Evolutionary conservation across 92 coral and sea anemone species (phyloP).

Genomic region (Hydrozoanthus gracilis): DNA sequence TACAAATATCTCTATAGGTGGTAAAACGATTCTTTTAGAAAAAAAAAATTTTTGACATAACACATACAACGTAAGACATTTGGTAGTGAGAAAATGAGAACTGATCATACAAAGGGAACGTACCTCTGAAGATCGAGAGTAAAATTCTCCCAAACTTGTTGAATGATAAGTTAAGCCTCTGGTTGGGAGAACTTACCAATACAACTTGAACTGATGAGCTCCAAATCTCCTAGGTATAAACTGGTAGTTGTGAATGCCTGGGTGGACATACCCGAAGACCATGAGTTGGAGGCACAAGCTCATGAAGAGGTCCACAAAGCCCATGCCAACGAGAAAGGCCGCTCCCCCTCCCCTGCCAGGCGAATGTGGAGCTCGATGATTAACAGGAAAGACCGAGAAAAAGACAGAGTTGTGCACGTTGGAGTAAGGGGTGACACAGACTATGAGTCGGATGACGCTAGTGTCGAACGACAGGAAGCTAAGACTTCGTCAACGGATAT

Average conservation of each 20-base stretch:
- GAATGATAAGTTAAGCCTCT: no score
- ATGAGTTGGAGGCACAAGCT: conserved; percentile 83
- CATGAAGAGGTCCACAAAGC: conserved; percentile 76
- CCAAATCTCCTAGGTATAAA: conserved; percentile 56
- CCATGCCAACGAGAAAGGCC: conserved; percentile 57
- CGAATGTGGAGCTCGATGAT: conserved; percentile 69
- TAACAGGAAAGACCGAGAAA: conserved; percentile 40
- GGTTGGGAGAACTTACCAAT: no score
- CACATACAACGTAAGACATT: no score
- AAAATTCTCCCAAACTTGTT: no score
- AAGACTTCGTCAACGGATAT: neutral
- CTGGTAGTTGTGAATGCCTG: conserved; percentile 95
- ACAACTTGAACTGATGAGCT: no score
- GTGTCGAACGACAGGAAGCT: neutral
- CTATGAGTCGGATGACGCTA: conserved; percentile 2
- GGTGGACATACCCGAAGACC: conserved; percentile 98
- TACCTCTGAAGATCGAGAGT: no score
- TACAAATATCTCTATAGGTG: no score
- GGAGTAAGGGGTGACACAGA: neutral
- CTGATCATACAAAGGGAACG: no score
- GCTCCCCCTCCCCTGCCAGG: conserved; percentile 73
- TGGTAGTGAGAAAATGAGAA: no score
- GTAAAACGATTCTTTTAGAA: no score
- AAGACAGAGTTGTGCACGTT: conserved; percentile 19
- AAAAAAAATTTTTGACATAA: no score